phyloP scores from a whole-genome alignment of 2,113 vertebrate species.

The Dromiciops gliroides region DNA sequence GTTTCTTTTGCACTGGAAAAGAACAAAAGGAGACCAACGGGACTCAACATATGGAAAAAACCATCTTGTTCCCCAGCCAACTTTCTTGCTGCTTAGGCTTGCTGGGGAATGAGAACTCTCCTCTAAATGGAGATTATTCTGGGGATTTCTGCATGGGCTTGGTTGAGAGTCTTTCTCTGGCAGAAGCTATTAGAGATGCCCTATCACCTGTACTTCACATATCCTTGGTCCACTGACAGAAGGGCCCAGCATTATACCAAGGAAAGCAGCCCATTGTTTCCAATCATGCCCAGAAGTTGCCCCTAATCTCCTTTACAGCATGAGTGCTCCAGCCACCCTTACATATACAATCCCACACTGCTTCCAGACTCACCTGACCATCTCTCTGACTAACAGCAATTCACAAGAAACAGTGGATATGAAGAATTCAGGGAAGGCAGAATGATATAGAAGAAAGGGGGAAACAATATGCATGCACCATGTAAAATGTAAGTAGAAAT shows the following conservation, averaged over 20 bases:
- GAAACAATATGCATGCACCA: background rate
- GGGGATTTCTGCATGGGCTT: background rate
- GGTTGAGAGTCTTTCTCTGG: background rate
- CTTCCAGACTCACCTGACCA: background rate
- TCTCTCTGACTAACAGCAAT: background rate
- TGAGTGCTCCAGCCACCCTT: background rate
- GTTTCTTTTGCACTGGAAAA: slow-evolving; percentile 44
- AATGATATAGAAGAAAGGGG: background rate
- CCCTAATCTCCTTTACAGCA: slow-evolving; percentile 60
- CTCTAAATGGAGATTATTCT: background rate
- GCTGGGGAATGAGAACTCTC: background rate
- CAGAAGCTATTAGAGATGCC: background rate
- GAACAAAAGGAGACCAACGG: slow-evolving; percentile 20
- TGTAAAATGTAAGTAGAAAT: background rate
- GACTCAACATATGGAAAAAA: slow-evolving; percentile 26
- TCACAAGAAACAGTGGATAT: background rate
- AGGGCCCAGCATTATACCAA: slow-evolving; percentile 57
- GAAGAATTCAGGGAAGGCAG: background rate
- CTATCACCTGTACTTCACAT: background rate
- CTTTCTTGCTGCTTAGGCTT: slow-evolving; percentile 37
- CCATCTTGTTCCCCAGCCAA: slow-evolving; percentile 50
- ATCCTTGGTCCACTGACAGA: background rate
- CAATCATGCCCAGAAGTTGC: slow-evolving; percentile 14
- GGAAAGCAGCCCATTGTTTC: slow-evolving; percentile 57
- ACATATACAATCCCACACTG: background rate